Evolutionary conservation across 2,888 invertebrate species (phyloP), one percentile per base, ranked within the genome.

Genomic region (Apodemia hepburni): DNA sequence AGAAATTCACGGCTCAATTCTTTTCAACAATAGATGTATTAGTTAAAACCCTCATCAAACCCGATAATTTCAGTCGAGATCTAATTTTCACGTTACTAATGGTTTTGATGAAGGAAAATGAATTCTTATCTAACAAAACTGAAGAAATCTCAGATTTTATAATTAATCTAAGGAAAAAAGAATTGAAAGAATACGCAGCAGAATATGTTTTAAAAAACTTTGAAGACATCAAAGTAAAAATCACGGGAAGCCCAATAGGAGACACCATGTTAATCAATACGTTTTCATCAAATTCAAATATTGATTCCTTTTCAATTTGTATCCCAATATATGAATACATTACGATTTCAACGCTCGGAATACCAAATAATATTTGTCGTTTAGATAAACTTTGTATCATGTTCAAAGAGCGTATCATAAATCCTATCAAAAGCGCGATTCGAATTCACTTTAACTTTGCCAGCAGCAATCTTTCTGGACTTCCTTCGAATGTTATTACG

Each of bases 21-120:
- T 42, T 42, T 42, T 42, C 42, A 4, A 42, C 15, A 42, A 42
- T 42, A 42, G 73, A 71, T 64, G 68, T 71, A 70, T 71, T 80
- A 69, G 75, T 81, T 66, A 72, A 76, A 66, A 71, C 73, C 69
- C 75, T 80, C 76, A 80, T 81, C 72, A 79, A 77, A 69, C 77
- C 78, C n/a, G 73, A 75, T 70, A 72, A 73, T 71, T 75, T 80
- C 67, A 78, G 76, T 69, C 74, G 73, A 60, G 80, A 80, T 68
- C 70, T 82, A 68, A 74, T 81, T 70, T 76, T 79, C 60, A 73
- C 78, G 66, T 68, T 78, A 65, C 70, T 80, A 58, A 74, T 81
- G 66, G 73, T 74, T 71, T 69, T 79, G 65, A 77, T 80, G 73
- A 77, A 74, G 64, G 78, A 82, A 73, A 79, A 77, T 71, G 71